Percentiles rank a stretch among this genome's conserved stretches.
These are phyloP conservation scores for Drosophila limbata DNA, from an alignment of 2,888 invertebrate species.

Conservation along the genomic window DNA sequence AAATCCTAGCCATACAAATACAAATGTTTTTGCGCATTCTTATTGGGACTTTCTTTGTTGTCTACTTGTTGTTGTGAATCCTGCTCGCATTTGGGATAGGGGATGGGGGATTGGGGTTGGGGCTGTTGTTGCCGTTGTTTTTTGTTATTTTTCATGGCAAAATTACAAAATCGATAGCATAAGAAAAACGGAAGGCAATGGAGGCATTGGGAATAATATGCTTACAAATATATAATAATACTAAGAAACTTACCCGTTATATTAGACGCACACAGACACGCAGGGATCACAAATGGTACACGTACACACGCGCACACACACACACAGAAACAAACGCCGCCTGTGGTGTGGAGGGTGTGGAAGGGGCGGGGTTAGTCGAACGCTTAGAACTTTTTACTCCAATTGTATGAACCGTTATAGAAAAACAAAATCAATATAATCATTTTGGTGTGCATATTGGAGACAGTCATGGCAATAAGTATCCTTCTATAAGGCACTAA, in stretches of 20 bases:
- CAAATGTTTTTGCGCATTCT: conserved; percentile 57
- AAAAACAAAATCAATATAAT: conserved; percentile 86
- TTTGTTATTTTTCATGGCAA: conserved; percentile 11
- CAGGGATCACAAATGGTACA: conserved; percentile 11
- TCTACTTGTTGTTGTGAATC: conserved; percentile 51
- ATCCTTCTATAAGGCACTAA: conserved; percentile 42
- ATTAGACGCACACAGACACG: conserved; percentile 12
- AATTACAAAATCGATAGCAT: conserved; percentile 61
- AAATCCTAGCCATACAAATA: conserved; percentile 28
- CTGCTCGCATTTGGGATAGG: conserved; percentile 5
- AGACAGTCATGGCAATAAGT: conserved; percentile 73
- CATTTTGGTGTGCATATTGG: conserved; percentile 84
- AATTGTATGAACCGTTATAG: conserved; percentile 86
- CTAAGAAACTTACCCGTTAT: conserved; percentile 40
- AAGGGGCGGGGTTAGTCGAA: neutral
- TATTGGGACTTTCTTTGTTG: conserved; percentile 54
- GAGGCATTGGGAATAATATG: neutral
- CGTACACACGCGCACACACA: conserved; percentile 8
- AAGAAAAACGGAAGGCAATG: conserved; percentile 22
- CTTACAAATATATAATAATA: neutral
- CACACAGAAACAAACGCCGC: conserved; percentile 37
- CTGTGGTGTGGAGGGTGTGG: conserved; percentile 9
- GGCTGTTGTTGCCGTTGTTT: conserved; percentile 42
- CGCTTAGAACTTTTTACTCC: conserved; percentile 84
- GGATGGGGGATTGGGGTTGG: neutral